phyloP scores from a whole-genome alignment of 2,888 invertebrate genomes.

The Drosophila longiperda region DNA sequence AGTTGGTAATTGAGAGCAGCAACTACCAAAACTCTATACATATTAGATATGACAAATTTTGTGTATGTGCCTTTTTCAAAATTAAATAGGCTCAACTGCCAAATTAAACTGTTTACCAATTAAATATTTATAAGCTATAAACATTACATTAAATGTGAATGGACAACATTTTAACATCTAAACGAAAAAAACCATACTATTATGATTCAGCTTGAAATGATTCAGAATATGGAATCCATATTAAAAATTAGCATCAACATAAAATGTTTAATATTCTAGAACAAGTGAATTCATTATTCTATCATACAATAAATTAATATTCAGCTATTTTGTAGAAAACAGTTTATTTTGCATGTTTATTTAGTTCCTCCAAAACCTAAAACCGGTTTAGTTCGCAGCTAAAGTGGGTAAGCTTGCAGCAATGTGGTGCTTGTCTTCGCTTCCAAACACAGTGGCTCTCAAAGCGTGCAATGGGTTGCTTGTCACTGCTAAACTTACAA shows the following conservation, averaged over 20 bases:
- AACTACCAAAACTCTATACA: background rate
- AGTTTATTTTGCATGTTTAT: background rate
- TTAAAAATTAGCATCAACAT: background rate
- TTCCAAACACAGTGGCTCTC: background rate
- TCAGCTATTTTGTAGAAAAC: background rate
- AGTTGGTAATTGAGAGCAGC: background rate
- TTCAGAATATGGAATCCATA: background rate
- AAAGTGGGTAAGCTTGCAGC: too few species aligned
- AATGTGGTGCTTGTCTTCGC: constrained; percentile 8
- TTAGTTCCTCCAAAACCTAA: constrained; percentile 8
- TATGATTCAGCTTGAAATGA: constrained; percentile 10
- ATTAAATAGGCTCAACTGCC: background rate
- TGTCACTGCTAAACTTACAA: constrained; percentile 6
- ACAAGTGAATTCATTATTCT: background rate
- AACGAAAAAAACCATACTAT: background rate
- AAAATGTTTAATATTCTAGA: background rate
- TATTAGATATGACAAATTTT: background rate
- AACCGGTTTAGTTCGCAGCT: constrained; percentile 27
- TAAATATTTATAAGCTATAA: constrained; percentile 7
- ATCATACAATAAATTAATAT: background rate
- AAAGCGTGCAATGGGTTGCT: constrained; percentile 2
- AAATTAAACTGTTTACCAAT: background rate
- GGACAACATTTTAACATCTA: background rate
- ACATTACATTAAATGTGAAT: background rate
- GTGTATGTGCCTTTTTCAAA: background rate